Conservation (phyloP, 1,140 invertebrate species). For the Drosophila baimaii region DNA sequence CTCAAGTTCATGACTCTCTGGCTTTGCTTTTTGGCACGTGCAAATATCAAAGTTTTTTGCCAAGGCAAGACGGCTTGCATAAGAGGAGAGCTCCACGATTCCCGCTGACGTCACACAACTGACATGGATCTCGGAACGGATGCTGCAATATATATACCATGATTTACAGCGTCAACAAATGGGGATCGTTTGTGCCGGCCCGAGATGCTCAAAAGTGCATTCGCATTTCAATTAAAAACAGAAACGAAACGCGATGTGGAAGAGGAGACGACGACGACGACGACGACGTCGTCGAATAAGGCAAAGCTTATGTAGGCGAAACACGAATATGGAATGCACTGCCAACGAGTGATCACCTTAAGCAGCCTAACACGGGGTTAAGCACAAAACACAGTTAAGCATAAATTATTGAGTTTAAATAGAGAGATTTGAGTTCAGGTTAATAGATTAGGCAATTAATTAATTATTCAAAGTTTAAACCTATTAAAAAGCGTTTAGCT, state of each 20-base stretch:
- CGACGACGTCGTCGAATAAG: slow-evolving; percentile 22
- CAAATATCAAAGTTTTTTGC: slow-evolving; percentile 30
- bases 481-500: background rate
- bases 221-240: slow-evolving; percentile 80
- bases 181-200: slow-evolving; percentile 37
- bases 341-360: slow-evolving; percentile 12
- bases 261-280: slow-evolving; percentile 28
- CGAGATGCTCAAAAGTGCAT: slow-evolving; percentile 73
- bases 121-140: slow-evolving; percentile 27
- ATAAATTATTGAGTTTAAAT: slow-evolving; percentile 13
- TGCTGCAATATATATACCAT: slow-evolving; percentile 45
- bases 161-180: slow-evolving; percentile 66
- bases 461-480: background rate
- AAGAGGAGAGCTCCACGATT: slow-evolving; percentile 36
- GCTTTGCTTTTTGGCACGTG: slow-evolving; percentile 51
- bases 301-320: slow-evolving; percentile 36
- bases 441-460: background rate
- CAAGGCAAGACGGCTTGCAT: slow-evolving; percentile 58
- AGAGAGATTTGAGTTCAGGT: background rate
- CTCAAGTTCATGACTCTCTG: slow-evolving; percentile 67
- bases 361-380: slow-evolving; percentile 4
- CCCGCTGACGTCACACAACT: slow-evolving; percentile 58
- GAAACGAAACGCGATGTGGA: slow-evolving; percentile 46
- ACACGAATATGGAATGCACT: slow-evolving; percentile 47
- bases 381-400: background rate